Evolutionary conservation across 1,140 invertebrate species (phyloP).

Genomic region (Cyrtorhinus lividipennis): DNA sequence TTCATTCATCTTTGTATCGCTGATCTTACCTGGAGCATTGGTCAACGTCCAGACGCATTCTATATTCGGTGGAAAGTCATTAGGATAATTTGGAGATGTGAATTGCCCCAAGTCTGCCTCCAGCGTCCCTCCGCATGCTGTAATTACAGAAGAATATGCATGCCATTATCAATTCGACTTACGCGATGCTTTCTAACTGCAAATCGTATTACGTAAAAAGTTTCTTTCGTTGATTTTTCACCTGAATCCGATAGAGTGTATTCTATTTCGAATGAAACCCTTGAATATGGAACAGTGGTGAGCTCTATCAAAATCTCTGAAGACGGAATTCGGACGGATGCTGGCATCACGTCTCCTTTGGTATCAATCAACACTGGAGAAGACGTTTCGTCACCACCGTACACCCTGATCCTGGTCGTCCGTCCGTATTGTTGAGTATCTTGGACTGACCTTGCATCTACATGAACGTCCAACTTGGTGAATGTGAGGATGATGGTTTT

Average conservation of each 20-base stretch:
- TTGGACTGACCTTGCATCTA: too few relatives aligned
- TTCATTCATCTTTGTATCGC: too few relatives aligned
- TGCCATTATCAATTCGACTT: too few relatives aligned
- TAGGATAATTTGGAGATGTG: conserved; percentile 62
- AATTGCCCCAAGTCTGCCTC: conserved; percentile 45
- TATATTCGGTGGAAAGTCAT: conserved; percentile 54
- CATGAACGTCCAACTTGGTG: too few relatives aligned
- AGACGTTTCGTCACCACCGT: background rate
- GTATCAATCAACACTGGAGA: background rate
- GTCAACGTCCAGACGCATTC: conserved; percentile 63
- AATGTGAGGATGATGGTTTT: background rate
- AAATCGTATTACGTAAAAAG: too few relatives aligned
- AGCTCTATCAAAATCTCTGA: conserved; percentile 5
- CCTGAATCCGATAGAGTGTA: conserved; percentile 1
- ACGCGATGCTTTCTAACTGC: too few relatives aligned
- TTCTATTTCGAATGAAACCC: background rate
- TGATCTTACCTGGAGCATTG: conserved; percentile 33
- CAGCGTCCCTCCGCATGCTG: conserved; percentile 55
- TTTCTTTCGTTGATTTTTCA: too few relatives aligned
- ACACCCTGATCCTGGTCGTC: background rate
- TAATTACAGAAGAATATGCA: too few relatives aligned
- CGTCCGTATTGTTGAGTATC: too few relatives aligned
- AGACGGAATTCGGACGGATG: background rate
- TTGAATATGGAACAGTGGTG: too few relatives aligned
- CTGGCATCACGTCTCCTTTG: background rate